A percentile compares a stretch with the other conserved stretches of the same genome.
phyloP scores from a whole-genome alignment of 2,888 invertebrate species.

The Patella ulyssiponensis region DNA sequence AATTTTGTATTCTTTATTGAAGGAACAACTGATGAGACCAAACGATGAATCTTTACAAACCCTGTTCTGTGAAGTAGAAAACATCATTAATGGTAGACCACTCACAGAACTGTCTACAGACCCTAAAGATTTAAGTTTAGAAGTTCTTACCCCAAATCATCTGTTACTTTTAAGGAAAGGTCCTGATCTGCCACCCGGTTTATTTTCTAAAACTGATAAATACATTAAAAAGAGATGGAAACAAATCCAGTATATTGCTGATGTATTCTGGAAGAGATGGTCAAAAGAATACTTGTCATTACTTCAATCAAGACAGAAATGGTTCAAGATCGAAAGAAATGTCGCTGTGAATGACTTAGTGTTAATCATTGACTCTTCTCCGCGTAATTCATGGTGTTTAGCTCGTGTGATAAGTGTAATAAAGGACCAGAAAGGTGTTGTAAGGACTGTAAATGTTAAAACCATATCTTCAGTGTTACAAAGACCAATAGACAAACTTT shows the following conservation, averaged over 20 bases:
- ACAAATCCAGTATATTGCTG: conserved; percentile 38
- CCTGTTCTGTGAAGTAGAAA: conserved; percentile 26
- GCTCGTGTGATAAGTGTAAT: too few species aligned
- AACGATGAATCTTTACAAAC: conserved; percentile 27
- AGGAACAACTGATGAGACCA: conserved; percentile 21
- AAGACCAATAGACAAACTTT: too few species aligned
- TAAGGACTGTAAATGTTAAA: too few species aligned
- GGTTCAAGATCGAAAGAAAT: too few species aligned
- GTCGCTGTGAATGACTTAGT: too few species aligned
- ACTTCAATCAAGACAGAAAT: too few species aligned
- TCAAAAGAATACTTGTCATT: conserved; percentile 24
- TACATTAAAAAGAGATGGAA: conserved; percentile 31
- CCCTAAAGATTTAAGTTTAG: conserved; percentile 21
- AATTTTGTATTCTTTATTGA: conserved; percentile 21
- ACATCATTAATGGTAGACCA: conserved; percentile 34
- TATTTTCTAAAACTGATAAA: conserved; percentile 30
- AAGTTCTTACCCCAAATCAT: conserved; percentile 35
- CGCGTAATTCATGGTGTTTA: too few species aligned
- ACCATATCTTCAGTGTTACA: too few species aligned
- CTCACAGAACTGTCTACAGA: conserved; percentile 27
- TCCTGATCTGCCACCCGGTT: conserved; percentile 30
- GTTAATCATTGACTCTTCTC: too few species aligned
- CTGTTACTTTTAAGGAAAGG: conserved; percentile 25
- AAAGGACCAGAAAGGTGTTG: too few species aligned
- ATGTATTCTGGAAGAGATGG: conserved; percentile 38